Base-by-base conservation (phyloP, 2,797 vertebrate species). In the Enteromius thamalakanensis region DNA sequence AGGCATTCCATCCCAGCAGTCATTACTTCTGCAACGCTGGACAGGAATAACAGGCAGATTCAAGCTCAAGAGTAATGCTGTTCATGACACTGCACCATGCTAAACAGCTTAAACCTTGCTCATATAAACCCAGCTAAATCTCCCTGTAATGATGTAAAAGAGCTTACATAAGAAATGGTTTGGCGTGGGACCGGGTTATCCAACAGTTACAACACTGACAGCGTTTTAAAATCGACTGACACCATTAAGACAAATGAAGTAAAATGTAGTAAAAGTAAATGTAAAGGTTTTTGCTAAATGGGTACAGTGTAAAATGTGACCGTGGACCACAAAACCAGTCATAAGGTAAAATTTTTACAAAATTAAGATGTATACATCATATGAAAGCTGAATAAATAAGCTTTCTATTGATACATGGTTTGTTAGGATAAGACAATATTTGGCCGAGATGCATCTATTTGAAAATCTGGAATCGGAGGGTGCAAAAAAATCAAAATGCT, bases 21-120 rank as follows among this genome's bases (percentile, higher is more conserved):
- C 26, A 86, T 80, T 83, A 86, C 71, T 83, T 87, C 80, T 83
- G 86, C 85, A 67, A 45, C 60, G 67, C 75, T 82, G 86, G 80
- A 79, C 68, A 42, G 60, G 82, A 86, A 88, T 84, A 90, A 86
- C 65, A 45, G 21, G 78, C 70, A 85, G 65, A 69, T 45, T 71
- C 82, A 75, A 53, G 72, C 67, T 64, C 14, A 34, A 65, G 42
- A 71, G n/a, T 69, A 77, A 80, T 34, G 64, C 76, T 7, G 78
- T 26, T 51, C 47, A 71, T 71, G 21, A 64, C 79, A 15, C 81
- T 40, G 45, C 29, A 42, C 12, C 53, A 77, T 65, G n/a, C 64
- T 62, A 79, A 76, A 70, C 76, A 60, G 88, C 58, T 87, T 84
- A 85, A 45, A 58, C 37, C 64, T 62, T 71, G 40, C 23, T 71